Percentiles rank a stretch among this genome's conserved stretches.
phyloP scores from a whole-genome alignment of 2,888 invertebrate genomes.

The Drosophila kuntzei region DNA sequence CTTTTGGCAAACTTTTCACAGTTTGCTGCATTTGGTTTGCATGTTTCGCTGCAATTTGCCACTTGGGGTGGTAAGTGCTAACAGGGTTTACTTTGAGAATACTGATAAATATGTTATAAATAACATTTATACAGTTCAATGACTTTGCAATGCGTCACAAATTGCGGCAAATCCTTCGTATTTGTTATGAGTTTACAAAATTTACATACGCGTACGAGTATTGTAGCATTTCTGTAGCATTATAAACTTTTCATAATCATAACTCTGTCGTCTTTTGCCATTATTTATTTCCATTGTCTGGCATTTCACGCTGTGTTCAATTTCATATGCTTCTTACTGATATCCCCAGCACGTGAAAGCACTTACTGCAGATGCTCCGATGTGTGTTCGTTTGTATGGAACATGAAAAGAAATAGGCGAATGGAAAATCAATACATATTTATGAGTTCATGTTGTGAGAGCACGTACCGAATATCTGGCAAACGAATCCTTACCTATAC shows the following conservation, averaged over 20 bases:
- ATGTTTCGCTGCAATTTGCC: slow-evolving; percentile 66
- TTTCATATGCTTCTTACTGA: slow-evolving; percentile 41
- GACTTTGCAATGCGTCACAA: slow-evolving; percentile 64
- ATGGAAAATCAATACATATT: slow-evolving; percentile 81
- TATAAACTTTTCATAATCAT: slow-evolving; percentile 76
- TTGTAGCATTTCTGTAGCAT: slow-evolving; percentile 29
- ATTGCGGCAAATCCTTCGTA: slow-evolving; percentile 65
- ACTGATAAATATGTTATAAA: slow-evolving; percentile 62
- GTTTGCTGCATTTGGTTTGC: slow-evolving; percentile 52
- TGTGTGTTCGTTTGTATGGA: slow-evolving; percentile 9
- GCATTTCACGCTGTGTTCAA: slow-evolving; percentile 60
- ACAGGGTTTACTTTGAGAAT: slow-evolving; percentile 21
- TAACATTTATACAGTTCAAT: slow-evolving; percentile 61
- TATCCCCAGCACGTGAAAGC: slow-evolving; percentile 61
- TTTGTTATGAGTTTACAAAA: slow-evolving; percentile 63
- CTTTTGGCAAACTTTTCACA: slow-evolving; percentile 5
- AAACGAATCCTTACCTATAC: slow-evolving; percentile 46
- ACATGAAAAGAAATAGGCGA: slow-evolving; percentile 68
- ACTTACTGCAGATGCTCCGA: slow-evolving; percentile 36
- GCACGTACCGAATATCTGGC: slow-evolving; percentile 69
- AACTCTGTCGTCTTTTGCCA: slow-evolving; percentile 62
- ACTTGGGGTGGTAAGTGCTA: slow-evolving; percentile 9
- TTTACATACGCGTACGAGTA: slow-evolving; percentile 13
- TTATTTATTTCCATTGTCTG: slow-evolving; percentile 65
- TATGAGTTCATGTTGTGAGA: slow-evolving; percentile 74